These are phyloP conservation scores for Fragum fragum DNA, from an alignment of 2,888 invertebrate genomes.

Conservation along the genomic window DNA sequence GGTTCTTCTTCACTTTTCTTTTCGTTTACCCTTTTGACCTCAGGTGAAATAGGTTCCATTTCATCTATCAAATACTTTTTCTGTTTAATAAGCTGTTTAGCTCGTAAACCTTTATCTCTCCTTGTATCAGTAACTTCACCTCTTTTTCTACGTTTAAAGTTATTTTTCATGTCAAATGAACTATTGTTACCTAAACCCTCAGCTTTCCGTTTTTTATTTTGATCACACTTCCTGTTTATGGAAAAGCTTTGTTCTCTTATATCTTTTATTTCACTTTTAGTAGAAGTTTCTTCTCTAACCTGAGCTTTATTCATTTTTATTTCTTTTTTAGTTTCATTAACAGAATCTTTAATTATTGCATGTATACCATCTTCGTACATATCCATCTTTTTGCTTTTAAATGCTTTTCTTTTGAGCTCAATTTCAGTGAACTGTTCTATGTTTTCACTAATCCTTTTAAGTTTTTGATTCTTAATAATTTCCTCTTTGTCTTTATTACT, in stretches of 20 bases:
- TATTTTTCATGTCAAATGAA: not conserved
- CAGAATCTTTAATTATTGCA: not conserved
- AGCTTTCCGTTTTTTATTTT: conserved; percentile 3
- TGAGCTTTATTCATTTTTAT: not conserved
- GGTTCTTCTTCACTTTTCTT: conserved; percentile 20
- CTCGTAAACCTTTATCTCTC: conserved; percentile 49
- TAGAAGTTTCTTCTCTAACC: not conserved
- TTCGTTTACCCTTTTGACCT: conserved; percentile 1
- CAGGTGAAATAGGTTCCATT: conserved; percentile 33
- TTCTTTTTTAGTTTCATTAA: not conserved
- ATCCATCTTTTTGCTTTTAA: conserved; percentile 16
- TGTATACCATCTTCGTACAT: not conserved
- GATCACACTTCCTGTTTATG: not conserved
- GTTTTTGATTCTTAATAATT: not conserved
- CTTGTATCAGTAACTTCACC: conserved; percentile 10
- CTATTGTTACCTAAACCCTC: not conserved
- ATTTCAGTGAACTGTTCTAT: conserved; percentile 51
- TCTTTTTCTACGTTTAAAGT: conserved; percentile 1
- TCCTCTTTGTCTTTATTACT: not conserved
- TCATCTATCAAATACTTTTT: conserved; percentile 54
- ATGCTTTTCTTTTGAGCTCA: conserved; percentile 40
- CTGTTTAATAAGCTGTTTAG: conserved; percentile 50
- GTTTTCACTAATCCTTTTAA: conserved; percentile 46
- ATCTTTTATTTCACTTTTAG: not conserved
- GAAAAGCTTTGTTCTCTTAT: not conserved